Base-by-base conservation (phyloP, 2,888 invertebrate species). In the Drosophila lacicola region DNA sequence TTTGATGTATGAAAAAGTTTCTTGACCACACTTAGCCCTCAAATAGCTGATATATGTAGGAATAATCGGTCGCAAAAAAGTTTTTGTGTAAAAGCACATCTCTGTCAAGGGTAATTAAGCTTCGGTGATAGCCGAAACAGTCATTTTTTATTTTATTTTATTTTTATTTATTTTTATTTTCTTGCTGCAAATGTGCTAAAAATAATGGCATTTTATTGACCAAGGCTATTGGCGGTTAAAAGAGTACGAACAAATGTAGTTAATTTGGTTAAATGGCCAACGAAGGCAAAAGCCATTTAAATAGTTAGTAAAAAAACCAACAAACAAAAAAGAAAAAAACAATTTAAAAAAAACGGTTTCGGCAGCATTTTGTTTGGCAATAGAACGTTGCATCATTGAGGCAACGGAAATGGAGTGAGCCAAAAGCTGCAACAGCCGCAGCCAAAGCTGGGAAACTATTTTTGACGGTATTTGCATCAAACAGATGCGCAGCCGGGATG, bases 181-280 rank as follows among this genome's bases (percentile, higher is more conserved):
- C 58, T 46, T 50, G 11, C 45, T 45, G 25, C 33, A 51, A 60
- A 44, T 46, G 66, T 44, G 54, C 46, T 33, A 64, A 65, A 64
- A 77, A 63, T 64, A 60, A 69, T 45, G 65, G 53, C 57, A 50
- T 71, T 71, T 58, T 36, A 10, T 47, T 45, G 47, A 41, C 60
- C 39, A 47, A 61, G 39, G 56, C 44, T 53, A 57, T 54, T 51
- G 36, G 55, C 13, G 58, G 41, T 44, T 49, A 47, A 62, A 67
- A 62, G 58, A 17, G n/a, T 14, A n/a, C 33, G 19, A 50, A 44
- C 41, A 51, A 60, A 69, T 65, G 19, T 66, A 70, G 74, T 81
- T 87, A 84, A 83, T 84, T 77, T 86, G 58, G 67, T 70, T 75
- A 81, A 83, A 83, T 72, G 67, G 54, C 49, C 53, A 63, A 56